Evolutionary conservation across 2,888 invertebrate species (phyloP), one percentile per base, ranked within the genome.

Genomic region (Eurytoma californica): DNA sequence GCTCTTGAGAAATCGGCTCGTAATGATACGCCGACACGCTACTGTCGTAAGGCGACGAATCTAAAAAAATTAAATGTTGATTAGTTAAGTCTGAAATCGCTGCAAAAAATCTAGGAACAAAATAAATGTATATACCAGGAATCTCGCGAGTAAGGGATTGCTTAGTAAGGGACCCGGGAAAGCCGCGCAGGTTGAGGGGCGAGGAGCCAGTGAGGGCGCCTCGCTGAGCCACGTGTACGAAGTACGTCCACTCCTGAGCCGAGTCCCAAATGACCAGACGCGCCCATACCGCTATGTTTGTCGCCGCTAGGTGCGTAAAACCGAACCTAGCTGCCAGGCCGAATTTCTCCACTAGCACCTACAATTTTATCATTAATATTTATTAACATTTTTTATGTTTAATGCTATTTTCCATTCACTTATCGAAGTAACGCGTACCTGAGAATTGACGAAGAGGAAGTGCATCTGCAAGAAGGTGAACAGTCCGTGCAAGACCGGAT

Each of bases 401-500:
- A 47, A 39, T 65, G 7, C 28, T 49, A 9, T 53, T 12, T 3
- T 60, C 12, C 28, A 13, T 14, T 72, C 18, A 7, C 3, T 58
- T 18, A 24, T 24, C 28, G 13, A 61, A 24, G 16, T 30, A 60
- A 60, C 13, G 20, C 58, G 14, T 60, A 91, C 92, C 90, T 92
- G 92, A 0, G 92, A 92, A 84, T 92, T 92, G 78, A 92, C 92
- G 83, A 92, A 92, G 65, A 92, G 90, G 85, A 92, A 92, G 85
- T 92, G 92, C 92, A 92, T 92, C 85, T 92, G 92, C 58, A 92
- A 86, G 84, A 92, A 92, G 16, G 92, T 92, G 86, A 92, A 92
- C 66, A 92, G 88, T 20, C 92, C 92, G 80, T 92, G 91, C n/a
- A 92, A 88, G 67, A 92, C 91, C 2, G 92, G 92, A 86, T 92